These are phyloP conservation scores for Aspidiotus destructor DNA, from an alignment of 2,888 invertebrate genomes.

Conservation along the genomic window DNA sequence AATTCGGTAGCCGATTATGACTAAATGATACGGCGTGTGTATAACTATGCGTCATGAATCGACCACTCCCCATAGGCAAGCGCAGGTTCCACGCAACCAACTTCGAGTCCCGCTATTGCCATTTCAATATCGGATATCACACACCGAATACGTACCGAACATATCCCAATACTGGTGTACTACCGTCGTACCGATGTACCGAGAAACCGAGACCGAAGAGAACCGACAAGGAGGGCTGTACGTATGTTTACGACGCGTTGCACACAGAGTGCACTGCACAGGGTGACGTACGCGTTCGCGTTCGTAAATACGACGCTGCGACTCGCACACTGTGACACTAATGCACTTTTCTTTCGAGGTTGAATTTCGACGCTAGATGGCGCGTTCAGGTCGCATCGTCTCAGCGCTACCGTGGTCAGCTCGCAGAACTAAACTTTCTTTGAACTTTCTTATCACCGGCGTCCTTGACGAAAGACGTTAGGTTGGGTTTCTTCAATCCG, in stretches of 20 bases:
- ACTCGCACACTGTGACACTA: background rate
- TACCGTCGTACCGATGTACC: background rate
- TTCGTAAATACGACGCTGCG: background rate
- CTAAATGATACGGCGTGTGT: conserved; percentile 26
- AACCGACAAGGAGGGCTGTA: background rate
- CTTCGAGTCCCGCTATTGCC: conserved; percentile 30
- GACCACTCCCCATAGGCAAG: conserved; percentile 32
- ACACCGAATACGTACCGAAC: background rate
- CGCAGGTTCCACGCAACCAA: conserved; percentile 31
- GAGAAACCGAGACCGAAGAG: background rate
- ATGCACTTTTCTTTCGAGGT: background rate
- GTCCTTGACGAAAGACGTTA: no score
- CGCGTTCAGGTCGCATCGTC: background rate
- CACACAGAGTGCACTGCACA: conserved; percentile 2
- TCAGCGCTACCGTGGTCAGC: no score
- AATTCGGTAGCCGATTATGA: conserved; percentile 31
- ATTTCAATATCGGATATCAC: conserved; percentile 19
- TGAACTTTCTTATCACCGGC: no score
- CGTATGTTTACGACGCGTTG: background rate
- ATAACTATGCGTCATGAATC: conserved; percentile 32
- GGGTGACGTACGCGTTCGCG: background rate
- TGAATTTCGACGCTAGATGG: background rate
- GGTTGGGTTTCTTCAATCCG: no score
- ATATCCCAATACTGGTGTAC: background rate
- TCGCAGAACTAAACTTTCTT: no score